Base-by-base conservation (phyloP, 2,888 invertebrate genomes). In the Drosophila lutescens region DNA sequence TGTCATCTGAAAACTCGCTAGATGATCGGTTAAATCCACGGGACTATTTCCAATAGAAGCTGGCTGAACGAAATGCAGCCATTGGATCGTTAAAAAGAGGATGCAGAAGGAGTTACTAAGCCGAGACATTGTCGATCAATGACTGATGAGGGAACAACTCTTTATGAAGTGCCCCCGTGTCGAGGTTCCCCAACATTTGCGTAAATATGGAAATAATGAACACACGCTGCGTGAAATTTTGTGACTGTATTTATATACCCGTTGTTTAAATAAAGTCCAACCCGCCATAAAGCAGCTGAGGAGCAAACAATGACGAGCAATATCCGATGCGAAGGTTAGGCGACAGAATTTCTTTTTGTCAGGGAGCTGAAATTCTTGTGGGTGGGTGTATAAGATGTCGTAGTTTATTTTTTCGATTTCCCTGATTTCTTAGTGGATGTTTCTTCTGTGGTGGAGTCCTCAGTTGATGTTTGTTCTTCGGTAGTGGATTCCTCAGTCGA, bases 121-220 rank as follows among this genome's bases (percentile, higher is more conserved):
- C 30, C 36, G 43, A 66, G 61, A 49, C 86, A 73, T 72, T n/a
- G 46, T 46, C 50, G 30, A 17, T 56, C 17, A 15, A 17, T 7
- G 41, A 51, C 9, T 46, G 36, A 30, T 36, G 36, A 7, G 40
- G 4, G 12, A 13, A 17, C 9, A 15, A 5, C 40, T 26, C 13
- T 20, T 12, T 23, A n/a, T 40, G 17, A 3, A 12, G 9, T 26
- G 26, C 30, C n/a, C n/a, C 23, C 13, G 17, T 0, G 7, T 34
- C 32, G 32, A 36, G 17, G 32, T 2, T 5, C 4, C 12, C 10
- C 26, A n/a, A 7, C 87, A 74, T 49, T 63, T 82, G 86, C 1
- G 15, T 23, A 85, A 81, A 85, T 65, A 81, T 49, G 50, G 20
- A 15, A 53, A 46, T 26, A 61, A 20, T 43, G 17, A 61, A 32